Base-by-base conservation (phyloP, 2,113 vertebrate species). In the Castor canadensis region DNA sequence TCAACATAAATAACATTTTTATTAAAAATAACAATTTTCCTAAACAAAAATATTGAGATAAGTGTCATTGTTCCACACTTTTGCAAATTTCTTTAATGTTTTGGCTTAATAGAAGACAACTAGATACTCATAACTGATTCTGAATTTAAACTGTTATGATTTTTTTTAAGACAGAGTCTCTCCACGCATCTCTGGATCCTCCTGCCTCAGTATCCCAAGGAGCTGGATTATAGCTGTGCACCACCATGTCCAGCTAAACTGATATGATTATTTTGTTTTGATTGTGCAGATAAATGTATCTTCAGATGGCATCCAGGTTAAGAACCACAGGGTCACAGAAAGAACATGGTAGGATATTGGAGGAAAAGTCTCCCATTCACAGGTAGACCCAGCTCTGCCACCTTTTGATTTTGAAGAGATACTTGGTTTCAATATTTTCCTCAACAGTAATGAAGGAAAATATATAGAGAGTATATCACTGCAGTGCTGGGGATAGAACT, bases 361-460 rank as follows among this genome's bases (percentile, higher is more conserved):
- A 72, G n/a, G 15, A 2, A 64, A 94, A 91, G 75, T 77, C 26
- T 89, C 89, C 32, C 40, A 30, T 79, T 95, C n/a, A 80, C 12
- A 35, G 38, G 35, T 87, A 87, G 40, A 87, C 40, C 5, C 52
- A 75, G 45, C 17, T 52, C 60, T 92, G 73, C 8, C 32, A 72
- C 16, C 40, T 73, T 9, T 8, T 72, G 52, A 75, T 60, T 93
- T 47, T 80, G 40, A 89, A 52, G 22, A 82, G 84, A 94, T 47
- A 84, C 28, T 79, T 75, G 83, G 49, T 83, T 94, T 91, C 16
- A 83, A 64, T 49, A 77, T 83, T 89, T 92, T 92, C 83, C 66
- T 92, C 75, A 90, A 58, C 15, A 86, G 13, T 49, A 82, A 92
- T 69, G 24, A 94, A 80, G 64, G 22, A 71, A 93, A 84, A 32